phyloP scores from a whole-genome alignment of 2,888 invertebrate genomes.

The Hemaris fuciformis region DNA sequence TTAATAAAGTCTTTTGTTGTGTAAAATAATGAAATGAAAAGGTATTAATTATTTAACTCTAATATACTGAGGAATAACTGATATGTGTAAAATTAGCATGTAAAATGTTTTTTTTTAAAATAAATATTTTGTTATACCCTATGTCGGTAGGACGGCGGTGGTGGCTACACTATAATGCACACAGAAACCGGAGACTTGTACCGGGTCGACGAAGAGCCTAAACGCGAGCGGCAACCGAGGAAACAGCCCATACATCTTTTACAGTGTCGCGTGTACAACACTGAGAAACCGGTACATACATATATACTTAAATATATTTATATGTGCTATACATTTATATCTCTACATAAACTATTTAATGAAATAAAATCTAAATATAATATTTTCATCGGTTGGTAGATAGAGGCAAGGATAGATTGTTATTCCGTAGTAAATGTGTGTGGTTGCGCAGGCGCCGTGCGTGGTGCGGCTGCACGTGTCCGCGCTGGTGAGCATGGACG shows the following conservation, averaged over 20 bases:
- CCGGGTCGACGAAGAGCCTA: conserved; percentile 60
- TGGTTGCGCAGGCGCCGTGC: conserved; percentile 84
- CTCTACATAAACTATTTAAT: no score
- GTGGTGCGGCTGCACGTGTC: conserved; percentile 80
- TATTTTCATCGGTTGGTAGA: neutral
- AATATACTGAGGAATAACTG: no score
- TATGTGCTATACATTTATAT: no score
- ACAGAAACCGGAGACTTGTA: conserved; percentile 82
- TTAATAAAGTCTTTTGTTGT: no score
- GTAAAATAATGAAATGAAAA: no score
- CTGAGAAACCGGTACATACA: conserved; percentile 82
- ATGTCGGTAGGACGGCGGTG: conserved; percentile 79
- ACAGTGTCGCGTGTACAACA: conserved; percentile 81
- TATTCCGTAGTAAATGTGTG: neutral
- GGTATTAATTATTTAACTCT: no score
- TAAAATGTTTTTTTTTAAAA: no score
- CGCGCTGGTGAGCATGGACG: conserved; percentile 84
- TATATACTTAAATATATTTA: no score
- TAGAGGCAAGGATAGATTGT: neutral
- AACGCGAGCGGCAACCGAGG: conserved; percentile 58
- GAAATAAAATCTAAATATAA: no score
- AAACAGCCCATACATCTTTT: conserved; percentile 80
- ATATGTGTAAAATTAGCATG: no score
- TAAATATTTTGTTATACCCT: no score
- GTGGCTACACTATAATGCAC: conserved; percentile 85